Evolutionary conservation across 1,140 invertebrate species (phyloP).

Genomic region (Procambarus clarkii): DNA sequence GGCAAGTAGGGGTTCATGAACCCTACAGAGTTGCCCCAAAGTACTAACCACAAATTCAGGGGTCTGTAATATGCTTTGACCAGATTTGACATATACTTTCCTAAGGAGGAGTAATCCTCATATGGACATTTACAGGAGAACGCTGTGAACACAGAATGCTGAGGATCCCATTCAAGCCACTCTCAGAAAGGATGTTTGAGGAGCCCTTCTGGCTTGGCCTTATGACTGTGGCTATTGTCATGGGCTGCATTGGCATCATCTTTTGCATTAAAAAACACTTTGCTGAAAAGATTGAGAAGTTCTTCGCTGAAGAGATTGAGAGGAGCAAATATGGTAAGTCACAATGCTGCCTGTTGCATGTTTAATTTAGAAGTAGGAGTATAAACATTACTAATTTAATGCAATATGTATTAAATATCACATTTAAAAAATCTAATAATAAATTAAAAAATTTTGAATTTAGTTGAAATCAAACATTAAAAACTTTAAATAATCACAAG

Average conservation of each 20-base stretch:
- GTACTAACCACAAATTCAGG: too few species aligned
- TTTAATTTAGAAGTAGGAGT: not conserved
- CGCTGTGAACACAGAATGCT: constrained; percentile 81
- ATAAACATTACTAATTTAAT: not conserved
- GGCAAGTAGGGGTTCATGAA: too few species aligned
- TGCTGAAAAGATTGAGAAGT: constrained; percentile 87
- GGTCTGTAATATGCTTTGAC: too few species aligned
- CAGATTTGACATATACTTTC: too few species aligned
- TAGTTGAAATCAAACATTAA: not conserved
- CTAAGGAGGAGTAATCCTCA: too few species aligned
- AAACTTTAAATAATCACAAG: not conserved
- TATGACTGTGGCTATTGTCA: constrained; percentile 85
- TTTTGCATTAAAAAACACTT: constrained; percentile 89
- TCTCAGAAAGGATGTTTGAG: constrained; percentile 85
- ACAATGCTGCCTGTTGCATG: not conserved
- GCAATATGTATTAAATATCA: not conserved
- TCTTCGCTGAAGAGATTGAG: constrained; percentile 83
- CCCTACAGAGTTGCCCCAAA: too few species aligned
- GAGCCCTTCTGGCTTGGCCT: constrained; percentile 89
- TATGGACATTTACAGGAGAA: constrained; percentile 74
- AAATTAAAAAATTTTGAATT: not conserved
- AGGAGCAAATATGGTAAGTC: constrained; percentile 72
- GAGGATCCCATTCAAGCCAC: constrained; percentile 82
- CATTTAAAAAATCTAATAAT: not conserved
- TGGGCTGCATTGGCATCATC: constrained; percentile 84